Conservation (phyloP, 2,797 vertebrate genomes). For the Gobio occitaniae region DNA sequence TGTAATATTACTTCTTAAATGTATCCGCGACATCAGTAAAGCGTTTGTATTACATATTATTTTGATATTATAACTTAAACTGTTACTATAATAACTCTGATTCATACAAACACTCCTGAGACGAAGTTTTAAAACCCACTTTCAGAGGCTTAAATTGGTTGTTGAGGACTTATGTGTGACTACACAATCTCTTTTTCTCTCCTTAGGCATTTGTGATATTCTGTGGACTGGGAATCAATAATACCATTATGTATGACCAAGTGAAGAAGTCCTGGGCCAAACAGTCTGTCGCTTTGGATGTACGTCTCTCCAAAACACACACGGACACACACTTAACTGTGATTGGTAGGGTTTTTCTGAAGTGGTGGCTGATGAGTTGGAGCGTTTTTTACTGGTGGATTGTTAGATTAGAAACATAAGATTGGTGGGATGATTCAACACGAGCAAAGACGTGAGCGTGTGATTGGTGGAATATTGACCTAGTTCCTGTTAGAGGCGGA, state of each 20-base stretch:
- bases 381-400: slow-evolving; percentile 26
- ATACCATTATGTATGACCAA: slow-evolving; percentile 99
- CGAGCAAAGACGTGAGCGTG: not conserved
- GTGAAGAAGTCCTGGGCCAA: slow-evolving; percentile 99
- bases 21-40: not conserved
- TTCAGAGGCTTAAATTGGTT: not conserved
- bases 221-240: slow-evolving; percentile 98
- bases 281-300: slow-evolving; percentile 97
- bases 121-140: not conserved
- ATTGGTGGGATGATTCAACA: not conserved
- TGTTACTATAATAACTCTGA: not conserved
- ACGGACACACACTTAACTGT: not conserved
- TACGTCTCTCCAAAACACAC: slow-evolving; percentile 73
- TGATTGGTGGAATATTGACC: slow-evolving; percentile 21
- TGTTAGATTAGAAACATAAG: slow-evolving; percentile 12
- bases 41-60: not conserved
- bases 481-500: not conserved
- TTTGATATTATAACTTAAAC: not conserved
- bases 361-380: not conserved
- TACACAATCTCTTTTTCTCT: slow-evolving; percentile 38
- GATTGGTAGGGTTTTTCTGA: not conserved
- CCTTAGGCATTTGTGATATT: slow-evolving; percentile 98
- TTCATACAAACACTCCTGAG: not conserved
- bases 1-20: not conserved
- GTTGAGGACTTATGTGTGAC: not conserved